Percentiles rank a stretch among this genome's conserved stretches.
Evolutionary conservation across 2,113 vertebrate genomes (phyloP).

Genomic region (Corvus moneduloides): DNA sequence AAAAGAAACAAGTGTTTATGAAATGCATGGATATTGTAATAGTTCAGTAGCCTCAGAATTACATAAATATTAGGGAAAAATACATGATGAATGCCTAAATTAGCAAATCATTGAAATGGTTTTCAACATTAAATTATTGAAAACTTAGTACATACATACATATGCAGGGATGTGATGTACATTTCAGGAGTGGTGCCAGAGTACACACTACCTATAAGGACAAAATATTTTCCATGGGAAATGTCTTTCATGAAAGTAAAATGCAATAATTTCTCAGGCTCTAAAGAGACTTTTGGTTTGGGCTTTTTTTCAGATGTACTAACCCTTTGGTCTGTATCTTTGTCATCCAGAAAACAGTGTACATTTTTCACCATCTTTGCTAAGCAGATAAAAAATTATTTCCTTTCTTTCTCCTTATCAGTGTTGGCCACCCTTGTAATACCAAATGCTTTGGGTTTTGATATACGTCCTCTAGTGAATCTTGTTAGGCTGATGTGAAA

Average conservation of each 20-base stretch:
- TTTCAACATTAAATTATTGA: neutral
- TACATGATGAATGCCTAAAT: neutral
- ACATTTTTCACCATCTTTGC: neutral
- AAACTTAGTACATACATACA: neutral
- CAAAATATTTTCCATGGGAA: neutral
- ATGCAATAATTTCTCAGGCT: neutral
- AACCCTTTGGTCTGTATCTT: neutral
- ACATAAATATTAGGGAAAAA: neutral
- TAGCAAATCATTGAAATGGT: neutral
- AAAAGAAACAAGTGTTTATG: neutral
- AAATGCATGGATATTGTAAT: neutral
- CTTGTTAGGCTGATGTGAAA: neutral
- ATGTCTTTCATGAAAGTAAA: neutral
- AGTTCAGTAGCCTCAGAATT: neutral
- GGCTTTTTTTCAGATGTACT: neutral
- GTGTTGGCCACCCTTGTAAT: neutral
- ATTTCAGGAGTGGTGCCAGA: neutral
- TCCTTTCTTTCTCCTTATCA: neutral
- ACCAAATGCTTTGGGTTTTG: neutral
- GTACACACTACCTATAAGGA: neutral
- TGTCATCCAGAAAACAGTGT: neutral
- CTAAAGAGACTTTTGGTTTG: neutral
- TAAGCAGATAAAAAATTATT: neutral
- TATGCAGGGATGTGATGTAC: neutral
- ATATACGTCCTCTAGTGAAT: neutral